Percentiles rank a stretch among this genome's conserved stretches.
Evolutionary conservation across 1,140 invertebrate species (phyloP).

Genomic region (Lycorma delicatula): DNA sequence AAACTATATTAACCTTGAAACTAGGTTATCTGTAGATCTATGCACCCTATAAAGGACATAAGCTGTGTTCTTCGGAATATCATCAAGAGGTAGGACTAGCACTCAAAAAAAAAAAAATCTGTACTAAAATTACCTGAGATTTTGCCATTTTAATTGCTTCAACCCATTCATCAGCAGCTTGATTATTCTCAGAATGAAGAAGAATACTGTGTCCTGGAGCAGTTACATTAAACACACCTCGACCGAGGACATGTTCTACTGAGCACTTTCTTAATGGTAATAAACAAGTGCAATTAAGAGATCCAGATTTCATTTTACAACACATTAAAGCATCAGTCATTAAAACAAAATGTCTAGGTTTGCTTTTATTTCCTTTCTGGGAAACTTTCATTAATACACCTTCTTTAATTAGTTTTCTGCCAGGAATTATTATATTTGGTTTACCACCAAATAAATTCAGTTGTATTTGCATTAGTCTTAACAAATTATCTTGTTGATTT

Average conservation of each 20-base stretch:
- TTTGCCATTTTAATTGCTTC: slow-evolving; percentile 45
- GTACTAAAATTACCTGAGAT: slow-evolving; percentile 42
- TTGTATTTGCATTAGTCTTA: slow-evolving; percentile 57
- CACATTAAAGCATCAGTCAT: slow-evolving; percentile 52
- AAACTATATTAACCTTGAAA: too few relatives aligned
- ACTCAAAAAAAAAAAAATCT: too few relatives aligned
- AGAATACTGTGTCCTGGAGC: slow-evolving; percentile 48
- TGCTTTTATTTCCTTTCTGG: slow-evolving; percentile 23
- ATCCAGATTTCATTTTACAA: slow-evolving; percentile 41
- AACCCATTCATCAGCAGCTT: slow-evolving; percentile 47
- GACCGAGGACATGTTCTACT: slow-evolving; percentile 43
- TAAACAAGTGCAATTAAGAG: slow-evolving; percentile 46
- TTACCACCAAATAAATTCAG: slow-evolving; percentile 47
- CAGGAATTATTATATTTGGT: slow-evolving; percentile 56
- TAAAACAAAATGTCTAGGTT: slow-evolving; percentile 42
- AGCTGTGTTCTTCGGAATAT: too few relatives aligned
- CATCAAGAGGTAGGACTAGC: too few relatives aligned
- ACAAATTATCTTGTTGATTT: slow-evolving; percentile 60
- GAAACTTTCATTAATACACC: slow-evolving; percentile 56
- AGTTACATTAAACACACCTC: slow-evolving; percentile 44
- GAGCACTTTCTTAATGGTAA: slow-evolving; percentile 52
- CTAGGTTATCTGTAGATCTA: too few relatives aligned
- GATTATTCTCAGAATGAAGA: slow-evolving; percentile 44
- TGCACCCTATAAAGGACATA: too few relatives aligned
- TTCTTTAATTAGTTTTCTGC: slow-evolving; percentile 58